These are phyloP conservation scores for Zygaena filipendulae DNA, from an alignment of 2,888 invertebrate species.

Conservation along the genomic window DNA sequence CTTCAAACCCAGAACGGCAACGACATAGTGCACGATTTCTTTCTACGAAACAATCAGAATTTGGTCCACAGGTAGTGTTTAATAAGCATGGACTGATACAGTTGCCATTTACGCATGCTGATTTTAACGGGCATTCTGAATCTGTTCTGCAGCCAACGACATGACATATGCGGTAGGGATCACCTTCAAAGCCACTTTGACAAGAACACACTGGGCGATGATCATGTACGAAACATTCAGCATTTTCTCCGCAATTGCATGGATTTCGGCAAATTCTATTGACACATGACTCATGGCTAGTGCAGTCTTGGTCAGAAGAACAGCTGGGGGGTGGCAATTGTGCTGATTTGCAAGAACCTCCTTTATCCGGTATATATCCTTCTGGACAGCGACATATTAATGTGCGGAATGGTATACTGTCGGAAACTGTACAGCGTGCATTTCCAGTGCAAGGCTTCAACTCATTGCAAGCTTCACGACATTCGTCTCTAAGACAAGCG, in stretches of 20 bases:
- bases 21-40: conserved; percentile 81
- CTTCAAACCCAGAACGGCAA: conserved; percentile 83
- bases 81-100: conserved; percentile 89
- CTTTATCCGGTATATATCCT: conserved; percentile 83
- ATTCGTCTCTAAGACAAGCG: conserved; percentile 82
- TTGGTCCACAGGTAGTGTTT: conserved; percentile 81
- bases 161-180: conserved; percentile 84
- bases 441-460: conserved; percentile 80
- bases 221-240: conserved; percentile 82
- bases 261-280: conserved; percentile 88
- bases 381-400: conserved; percentile 90
- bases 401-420: conserved; percentile 87
- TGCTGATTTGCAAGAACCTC: conserved; percentile 81
- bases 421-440: conserved; percentile 83
- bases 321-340: conserved; percentile 80
- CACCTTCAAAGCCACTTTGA: conserved; percentile 84
- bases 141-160: conserved; percentile 85
- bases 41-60: conserved; percentile 83
- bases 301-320: conserved; percentile 82
- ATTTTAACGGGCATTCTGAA: conserved; percentile 84
- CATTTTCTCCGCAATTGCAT: conserved; percentile 87
- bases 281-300: conserved; percentile 82
- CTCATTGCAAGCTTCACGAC: conserved; percentile 81
- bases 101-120: conserved; percentile 86
- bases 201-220: conserved; percentile 91